Evolutionary conservation across 2,888 invertebrate species (phyloP).

Genomic region (Lycia hirtaria): DNA sequence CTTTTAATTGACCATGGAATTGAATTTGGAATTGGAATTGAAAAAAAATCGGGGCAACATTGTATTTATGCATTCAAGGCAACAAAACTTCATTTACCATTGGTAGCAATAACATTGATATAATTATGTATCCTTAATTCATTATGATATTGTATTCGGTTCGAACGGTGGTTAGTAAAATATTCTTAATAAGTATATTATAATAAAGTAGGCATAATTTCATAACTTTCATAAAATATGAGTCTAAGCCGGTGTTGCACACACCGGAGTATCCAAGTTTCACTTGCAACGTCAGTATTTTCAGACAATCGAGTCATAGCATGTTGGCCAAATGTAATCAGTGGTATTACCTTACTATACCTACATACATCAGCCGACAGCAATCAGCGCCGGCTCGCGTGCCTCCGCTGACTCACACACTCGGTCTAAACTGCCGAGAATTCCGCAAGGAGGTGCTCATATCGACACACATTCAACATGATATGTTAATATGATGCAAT

Average conservation of each 20-base stretch:
- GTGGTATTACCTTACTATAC: constrained; percentile 1
- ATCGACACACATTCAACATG: neutral
- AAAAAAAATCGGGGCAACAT: too few species aligned
- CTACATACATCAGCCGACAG: neutral
- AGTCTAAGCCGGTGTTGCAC: constrained; percentile 1
- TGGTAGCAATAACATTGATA: too few species aligned
- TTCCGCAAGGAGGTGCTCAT: constrained; percentile 4
- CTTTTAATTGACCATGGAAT: too few species aligned
- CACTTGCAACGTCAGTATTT: neutral
- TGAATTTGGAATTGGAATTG: too few species aligned
- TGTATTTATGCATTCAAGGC: too few species aligned
- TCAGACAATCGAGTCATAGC: neutral
- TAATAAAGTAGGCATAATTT: too few species aligned
- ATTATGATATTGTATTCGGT: too few species aligned
- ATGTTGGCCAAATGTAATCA: constrained; percentile 4
- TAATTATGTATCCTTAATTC: too few species aligned
- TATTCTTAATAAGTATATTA: too few species aligned
- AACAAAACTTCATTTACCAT: too few species aligned
- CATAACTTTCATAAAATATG: too few species aligned
- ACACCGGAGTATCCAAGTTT: constrained; percentile 14
- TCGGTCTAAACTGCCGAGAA: constrained; percentile 1
- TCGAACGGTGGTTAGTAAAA: too few species aligned
- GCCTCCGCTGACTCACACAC: constrained; percentile 11
- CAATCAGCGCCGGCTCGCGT: neutral
- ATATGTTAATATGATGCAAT: constrained; percentile 27